Percentiles rank a stretch among this genome's conserved stretches.
Conservation (phyloP, 2,797 vertebrate genomes). For the Setipinna tenuifilis region DNA sequence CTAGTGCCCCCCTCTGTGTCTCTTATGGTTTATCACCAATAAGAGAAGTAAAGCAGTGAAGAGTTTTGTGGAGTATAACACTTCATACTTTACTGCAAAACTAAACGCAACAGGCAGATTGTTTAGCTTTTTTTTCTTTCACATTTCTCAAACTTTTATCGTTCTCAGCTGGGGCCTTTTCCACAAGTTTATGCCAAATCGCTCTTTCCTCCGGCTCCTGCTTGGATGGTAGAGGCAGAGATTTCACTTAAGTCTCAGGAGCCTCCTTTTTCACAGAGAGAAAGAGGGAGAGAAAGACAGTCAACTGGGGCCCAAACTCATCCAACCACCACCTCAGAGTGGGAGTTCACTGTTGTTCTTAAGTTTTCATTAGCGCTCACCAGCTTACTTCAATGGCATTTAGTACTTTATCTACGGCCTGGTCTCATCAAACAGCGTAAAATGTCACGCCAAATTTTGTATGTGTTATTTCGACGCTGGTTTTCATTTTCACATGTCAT, state of each 20-base stretch:
- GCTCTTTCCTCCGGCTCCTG: neutral
- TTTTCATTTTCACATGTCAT: too few relatives aligned
- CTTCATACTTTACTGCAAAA: neutral
- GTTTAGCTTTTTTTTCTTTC: neutral
- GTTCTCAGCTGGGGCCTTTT: neutral
- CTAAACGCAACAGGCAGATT: neutral
- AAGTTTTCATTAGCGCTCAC: neutral
- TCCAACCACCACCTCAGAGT: constrained; percentile 17
- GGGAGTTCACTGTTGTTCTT: neutral
- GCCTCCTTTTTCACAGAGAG: constrained; percentile 13
- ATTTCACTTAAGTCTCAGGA: constrained; percentile 21
- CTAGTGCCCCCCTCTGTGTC: neutral
- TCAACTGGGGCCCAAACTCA: neutral
- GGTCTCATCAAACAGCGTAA: neutral
- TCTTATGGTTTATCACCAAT: neutral
- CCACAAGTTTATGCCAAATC: neutral
- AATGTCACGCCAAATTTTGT: too few relatives aligned
- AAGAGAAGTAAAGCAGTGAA: neutral
- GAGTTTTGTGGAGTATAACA: neutral
- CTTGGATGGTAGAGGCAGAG: neutral
- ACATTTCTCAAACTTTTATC: neutral
- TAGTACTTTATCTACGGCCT: neutral
- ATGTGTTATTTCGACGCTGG: too few relatives aligned
- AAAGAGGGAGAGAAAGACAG: neutral
- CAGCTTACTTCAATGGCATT: neutral